Percentiles rank a stretch among this genome's conserved stretches.
These are phyloP conservation scores for Heliangelus exortis DNA, from an alignment of 2,797 vertebrate species.

Conservation along the genomic window DNA sequence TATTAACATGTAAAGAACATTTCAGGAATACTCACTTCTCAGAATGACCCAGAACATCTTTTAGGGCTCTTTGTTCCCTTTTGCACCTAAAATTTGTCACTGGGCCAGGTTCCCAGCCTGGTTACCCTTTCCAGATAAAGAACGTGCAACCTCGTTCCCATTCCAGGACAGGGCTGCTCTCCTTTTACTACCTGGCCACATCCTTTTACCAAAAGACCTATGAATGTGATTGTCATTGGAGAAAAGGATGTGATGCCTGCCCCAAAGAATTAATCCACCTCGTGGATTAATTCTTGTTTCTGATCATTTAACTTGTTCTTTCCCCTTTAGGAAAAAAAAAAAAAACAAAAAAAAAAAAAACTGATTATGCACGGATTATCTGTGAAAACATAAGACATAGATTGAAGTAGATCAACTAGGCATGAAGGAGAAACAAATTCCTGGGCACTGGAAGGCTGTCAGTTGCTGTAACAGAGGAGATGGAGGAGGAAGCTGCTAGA, in stretches of 20 bases:
- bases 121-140: neutral
- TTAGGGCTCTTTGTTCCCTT: neutral
- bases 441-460: neutral
- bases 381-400: neutral
- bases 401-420: neutral
- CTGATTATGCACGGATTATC: neutral
- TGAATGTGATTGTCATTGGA: neutral
- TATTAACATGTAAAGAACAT: neutral
- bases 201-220: neutral
- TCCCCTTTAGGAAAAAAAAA: neutral
- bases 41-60: neutral
- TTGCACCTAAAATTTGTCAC: neutral
- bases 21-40: neutral
- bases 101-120: rapidly evolving
- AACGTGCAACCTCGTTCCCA: neutral
- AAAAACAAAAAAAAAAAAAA: neutral
- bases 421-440: neutral
- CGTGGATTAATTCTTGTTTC: too few species aligned
- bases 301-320: neutral
- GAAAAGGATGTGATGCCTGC: neutral
- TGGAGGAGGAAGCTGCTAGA: neutral
- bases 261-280: neutral
- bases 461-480: neutral
- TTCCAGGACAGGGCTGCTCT: neutral
- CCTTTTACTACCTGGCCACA: neutral